These are phyloP conservation scores for Takifugu bimaculatus DNA, from an alignment of 2,113 vertebrate species.

Conservation along the genomic window DNA sequence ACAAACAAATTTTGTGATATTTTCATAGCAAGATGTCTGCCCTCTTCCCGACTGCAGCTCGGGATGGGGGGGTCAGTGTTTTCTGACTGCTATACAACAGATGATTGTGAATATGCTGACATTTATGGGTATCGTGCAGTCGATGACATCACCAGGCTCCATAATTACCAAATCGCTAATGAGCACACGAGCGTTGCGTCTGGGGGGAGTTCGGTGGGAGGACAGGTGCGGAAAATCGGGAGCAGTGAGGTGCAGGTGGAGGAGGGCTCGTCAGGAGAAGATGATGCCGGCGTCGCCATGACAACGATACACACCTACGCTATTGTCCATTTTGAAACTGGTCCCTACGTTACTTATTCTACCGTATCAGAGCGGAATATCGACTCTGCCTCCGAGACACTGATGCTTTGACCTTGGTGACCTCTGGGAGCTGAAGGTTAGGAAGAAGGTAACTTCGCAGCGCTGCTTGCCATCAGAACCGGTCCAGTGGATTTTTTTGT, in stretches of 20 bases:
- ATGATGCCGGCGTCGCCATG: slow-evolving; percentile 24
- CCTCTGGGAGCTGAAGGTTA: slow-evolving; percentile 13
- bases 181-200: no score
- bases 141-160: slow-evolving; percentile 9
- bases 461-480: neutral
- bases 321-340: slow-evolving; percentile 16
- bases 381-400: slow-evolving; percentile 13
- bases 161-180: neutral
- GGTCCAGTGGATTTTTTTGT: neutral
- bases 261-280: neutral
- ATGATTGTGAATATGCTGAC: no score
- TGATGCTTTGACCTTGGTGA: neutral
- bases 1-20: no score
- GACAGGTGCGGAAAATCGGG: slow-evolving; percentile 19
- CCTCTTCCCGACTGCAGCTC: no score
- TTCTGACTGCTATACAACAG: no score
- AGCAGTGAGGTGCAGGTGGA: neutral
- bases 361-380: slow-evolving; percentile 27
- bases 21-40: no score
- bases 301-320: slow-evolving; percentile 37
- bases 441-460: neutral
- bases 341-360: slow-evolving; percentile 13
- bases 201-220: neutral
- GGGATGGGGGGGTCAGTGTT: no score
- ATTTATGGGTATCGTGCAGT: slow-evolving; percentile 1